Conservation (phyloP, 2,797 vertebrate genomes). For the Sebastes hubbsi region DNA sequence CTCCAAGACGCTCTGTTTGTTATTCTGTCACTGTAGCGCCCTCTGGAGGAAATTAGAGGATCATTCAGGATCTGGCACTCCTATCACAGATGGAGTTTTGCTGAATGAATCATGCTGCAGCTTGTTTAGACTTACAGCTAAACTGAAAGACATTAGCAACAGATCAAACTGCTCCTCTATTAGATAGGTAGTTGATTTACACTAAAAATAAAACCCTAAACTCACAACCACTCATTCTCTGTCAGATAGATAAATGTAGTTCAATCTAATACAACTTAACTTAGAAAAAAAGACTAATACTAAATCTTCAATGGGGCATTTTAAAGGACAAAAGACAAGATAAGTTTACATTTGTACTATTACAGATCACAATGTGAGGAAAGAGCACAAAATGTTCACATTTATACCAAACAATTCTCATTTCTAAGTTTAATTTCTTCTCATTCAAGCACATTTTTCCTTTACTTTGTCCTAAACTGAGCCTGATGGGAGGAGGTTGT, state of each 20-base stretch:
- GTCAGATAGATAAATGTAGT: neutral
- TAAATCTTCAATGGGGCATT: neutral
- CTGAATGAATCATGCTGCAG: slow-evolving; percentile 18
- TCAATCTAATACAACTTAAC: neutral
- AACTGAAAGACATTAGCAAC: slow-evolving; percentile 4
- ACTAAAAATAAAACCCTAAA: neutral
- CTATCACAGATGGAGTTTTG: neutral
- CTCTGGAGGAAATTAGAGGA: slow-evolving; percentile 54
- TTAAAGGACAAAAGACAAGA: neutral
- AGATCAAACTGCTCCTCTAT: neutral
- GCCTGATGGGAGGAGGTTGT: too few relatives aligned
- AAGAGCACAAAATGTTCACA: neutral
- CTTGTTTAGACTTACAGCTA: slow-evolving; percentile 14
- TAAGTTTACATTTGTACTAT: neutral
- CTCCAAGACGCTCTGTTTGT: neutral
- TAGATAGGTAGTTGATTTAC: neutral
- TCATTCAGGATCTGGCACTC: neutral
- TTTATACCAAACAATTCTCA: neutral
- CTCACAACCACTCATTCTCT: neutral
- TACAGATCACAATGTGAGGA: neutral
- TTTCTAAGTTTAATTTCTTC: neutral
- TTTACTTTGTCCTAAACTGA: neutral
- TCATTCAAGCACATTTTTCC: neutral
- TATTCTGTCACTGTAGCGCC: slow-evolving; percentile 51
- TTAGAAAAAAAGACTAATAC: neutral